Evolutionary conservation across 2,888 invertebrate species (phyloP).

Genomic region (Eretmocerus hayati): DNA sequence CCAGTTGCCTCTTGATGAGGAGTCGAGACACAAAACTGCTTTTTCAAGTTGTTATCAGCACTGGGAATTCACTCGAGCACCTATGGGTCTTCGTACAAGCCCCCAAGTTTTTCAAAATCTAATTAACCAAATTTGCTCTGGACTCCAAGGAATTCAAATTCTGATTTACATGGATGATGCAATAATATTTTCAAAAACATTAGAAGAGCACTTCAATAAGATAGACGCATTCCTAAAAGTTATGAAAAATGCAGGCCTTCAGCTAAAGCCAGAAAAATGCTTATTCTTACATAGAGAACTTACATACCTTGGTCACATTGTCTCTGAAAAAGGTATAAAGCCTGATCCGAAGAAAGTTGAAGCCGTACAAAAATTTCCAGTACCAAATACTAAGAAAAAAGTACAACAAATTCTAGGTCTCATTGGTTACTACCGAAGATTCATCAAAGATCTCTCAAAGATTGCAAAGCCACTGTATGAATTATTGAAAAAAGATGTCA

Average conservation of each 20-base stretch:
- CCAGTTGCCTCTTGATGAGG: neutral
- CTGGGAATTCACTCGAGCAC: no score
- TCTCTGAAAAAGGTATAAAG: neutral
- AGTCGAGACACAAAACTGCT: neutral
- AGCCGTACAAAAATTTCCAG: neutral
- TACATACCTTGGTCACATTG: slow-evolving; percentile 1
- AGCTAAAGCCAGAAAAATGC: slow-evolving; percentile 1
- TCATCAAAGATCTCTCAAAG: slow-evolving; percentile 9
- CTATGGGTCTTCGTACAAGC: neutral
- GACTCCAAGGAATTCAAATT: neutral
- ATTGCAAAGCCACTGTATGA: no score
- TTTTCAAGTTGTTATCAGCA: no score
- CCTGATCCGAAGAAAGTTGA: neutral
- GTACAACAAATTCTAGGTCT: neutral
- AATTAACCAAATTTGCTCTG: neutral
- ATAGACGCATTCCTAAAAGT: neutral
- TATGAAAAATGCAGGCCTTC: neutral
- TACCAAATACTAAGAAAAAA: neutral
- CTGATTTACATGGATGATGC: neutral
- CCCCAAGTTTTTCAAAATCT: neutral
- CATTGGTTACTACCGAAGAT: neutral
- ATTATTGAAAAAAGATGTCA: slow-evolving; percentile 11
- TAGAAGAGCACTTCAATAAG: slow-evolving; percentile 1
- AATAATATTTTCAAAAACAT: neutral
- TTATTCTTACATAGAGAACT: slow-evolving; percentile 1